phyloP scores from a whole-genome alignment of 2,888 invertebrate species.

The Oeneis ivallda region DNA sequence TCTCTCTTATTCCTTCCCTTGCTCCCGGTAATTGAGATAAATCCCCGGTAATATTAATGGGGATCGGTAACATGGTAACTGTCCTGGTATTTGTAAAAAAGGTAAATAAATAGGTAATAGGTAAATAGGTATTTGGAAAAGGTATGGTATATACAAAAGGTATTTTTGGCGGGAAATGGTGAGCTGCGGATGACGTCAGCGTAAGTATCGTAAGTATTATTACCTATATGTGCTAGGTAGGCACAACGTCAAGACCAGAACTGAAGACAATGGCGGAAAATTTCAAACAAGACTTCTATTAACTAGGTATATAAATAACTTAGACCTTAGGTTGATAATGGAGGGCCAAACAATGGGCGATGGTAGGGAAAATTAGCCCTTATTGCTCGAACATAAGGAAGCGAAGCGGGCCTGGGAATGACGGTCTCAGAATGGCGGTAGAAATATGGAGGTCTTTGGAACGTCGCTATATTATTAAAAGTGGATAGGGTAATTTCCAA shows the following conservation, averaged over 20 bases:
- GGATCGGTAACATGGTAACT: too few species aligned
- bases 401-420: slow-evolving; percentile 39
- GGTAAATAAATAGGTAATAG: too few species aligned
- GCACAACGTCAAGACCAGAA: slow-evolving; percentile 41
- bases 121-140: too few species aligned
- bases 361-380: slow-evolving; percentile 37
- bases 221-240: too few species aligned
- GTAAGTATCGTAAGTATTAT: too few species aligned
- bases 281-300: slow-evolving; percentile 41
- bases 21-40: too few species aligned
- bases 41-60: too few species aligned
- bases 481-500: slow-evolving; percentile 22
- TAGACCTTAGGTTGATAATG: slow-evolving; percentile 39
- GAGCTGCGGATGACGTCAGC: too few species aligned
- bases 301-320: slow-evolving; percentile 42
- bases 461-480: slow-evolving; percentile 24
- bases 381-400: slow-evolving; percentile 39
- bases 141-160: too few species aligned
- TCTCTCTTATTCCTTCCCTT: too few species aligned
- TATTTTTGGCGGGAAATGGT: too few species aligned
- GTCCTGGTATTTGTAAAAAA: too few species aligned
- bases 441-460: slow-evolving; percentile 41
- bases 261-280: slow-evolving; percentile 40
- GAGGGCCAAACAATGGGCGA: slow-evolving; percentile 39
- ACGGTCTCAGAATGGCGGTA: slow-evolving; percentile 43